phyloP scores from a whole-genome alignment of 2,797 vertebrate species.

The Trachurus trachurus region DNA sequence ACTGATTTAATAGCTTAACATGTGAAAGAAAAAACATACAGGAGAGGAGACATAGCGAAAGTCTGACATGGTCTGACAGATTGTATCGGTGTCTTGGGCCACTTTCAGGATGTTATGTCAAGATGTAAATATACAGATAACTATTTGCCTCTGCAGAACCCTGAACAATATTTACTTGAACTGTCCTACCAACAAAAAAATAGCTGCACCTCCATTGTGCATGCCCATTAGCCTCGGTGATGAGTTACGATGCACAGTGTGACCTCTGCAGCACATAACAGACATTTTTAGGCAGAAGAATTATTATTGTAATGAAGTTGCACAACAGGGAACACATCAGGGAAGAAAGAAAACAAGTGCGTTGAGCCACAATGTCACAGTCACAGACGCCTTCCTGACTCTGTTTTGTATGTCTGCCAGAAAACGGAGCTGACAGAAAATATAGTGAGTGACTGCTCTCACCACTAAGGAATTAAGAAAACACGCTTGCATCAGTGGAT shows the following conservation, averaged over 20 bases:
- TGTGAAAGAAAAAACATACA: conserved; percentile 11
- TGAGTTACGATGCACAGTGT: conserved; percentile 50
- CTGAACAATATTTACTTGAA: conserved; percentile 30
- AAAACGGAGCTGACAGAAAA: conserved; percentile 57
- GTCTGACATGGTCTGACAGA: conserved; percentile 1
- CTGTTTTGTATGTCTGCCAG: conserved; percentile 44
- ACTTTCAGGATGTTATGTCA: conserved; percentile 2
- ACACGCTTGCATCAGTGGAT: conserved; percentile 45
- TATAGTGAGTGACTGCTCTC: conserved; percentile 49
- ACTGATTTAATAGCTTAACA: neutral
- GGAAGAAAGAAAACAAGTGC: conserved; percentile 46
- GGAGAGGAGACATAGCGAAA: conserved; percentile 16
- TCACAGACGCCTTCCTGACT: conserved; percentile 67
- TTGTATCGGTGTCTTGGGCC: conserved; percentile 4
- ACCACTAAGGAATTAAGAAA: conserved; percentile 44
- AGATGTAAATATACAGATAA: conserved; percentile 28
- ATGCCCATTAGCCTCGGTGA: conserved; percentile 39
- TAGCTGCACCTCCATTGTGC: conserved; percentile 28
- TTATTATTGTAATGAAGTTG: conserved; percentile 72
- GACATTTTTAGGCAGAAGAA: conserved; percentile 55
- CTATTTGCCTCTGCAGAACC: conserved; percentile 10
- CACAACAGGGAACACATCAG: conserved; percentile 54
- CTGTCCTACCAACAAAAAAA: conserved; percentile 41
- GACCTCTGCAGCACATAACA: conserved; percentile 21
- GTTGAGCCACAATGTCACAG: conserved; percentile 29